A percentile compares a stretch with the other conserved stretches of the same genome.
Conservation (phyloP, 2,888 invertebrate genomes). For the Leptopilina syphax region DNA sequence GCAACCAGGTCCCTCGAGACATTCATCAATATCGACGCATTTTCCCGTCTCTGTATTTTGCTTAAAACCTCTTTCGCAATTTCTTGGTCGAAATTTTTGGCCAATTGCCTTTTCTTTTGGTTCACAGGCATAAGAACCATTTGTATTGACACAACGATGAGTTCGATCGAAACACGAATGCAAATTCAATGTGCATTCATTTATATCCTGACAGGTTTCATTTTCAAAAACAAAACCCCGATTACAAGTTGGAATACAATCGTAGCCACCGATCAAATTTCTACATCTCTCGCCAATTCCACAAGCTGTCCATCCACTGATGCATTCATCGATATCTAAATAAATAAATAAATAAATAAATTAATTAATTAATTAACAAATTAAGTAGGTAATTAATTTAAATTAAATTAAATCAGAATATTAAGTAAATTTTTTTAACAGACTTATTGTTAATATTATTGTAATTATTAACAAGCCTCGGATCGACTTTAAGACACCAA, state of each 20-base stretch:
- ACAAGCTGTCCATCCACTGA: slow-evolving; percentile 79
- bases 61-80: slow-evolving; percentile 23
- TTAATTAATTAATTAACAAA: not conserved
- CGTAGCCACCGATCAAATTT: slow-evolving; percentile 92
- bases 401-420: too few relatives aligned
- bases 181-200: slow-evolving; percentile 84
- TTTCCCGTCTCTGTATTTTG: slow-evolving; percentile 55
- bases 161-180: slow-evolving; percentile 78
- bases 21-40: slow-evolving; percentile 84
- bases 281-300: slow-evolving; percentile 87
- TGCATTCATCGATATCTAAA: slow-evolving; percentile 87
- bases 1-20: slow-evolving; percentile 76
- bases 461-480: too few relatives aligned
- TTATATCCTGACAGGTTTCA: slow-evolving; percentile 79
- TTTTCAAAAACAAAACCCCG: slow-evolving; percentile 57
- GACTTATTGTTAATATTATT: too few relatives aligned
- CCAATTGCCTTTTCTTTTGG: not conserved
- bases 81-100: slow-evolving; percentile 2
- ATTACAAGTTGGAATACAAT: slow-evolving; percentile 81
- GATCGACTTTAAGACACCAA: too few relatives aligned
- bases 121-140: slow-evolving; percentile 64
- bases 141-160: slow-evolving; percentile 64
- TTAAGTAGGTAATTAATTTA: too few relatives aligned
- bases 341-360: not conserved
- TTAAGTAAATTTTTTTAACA: too few relatives aligned